phyloP scores from a whole-genome alignment of 2,888 invertebrate genomes.

The Acleris laterana region DNA sequence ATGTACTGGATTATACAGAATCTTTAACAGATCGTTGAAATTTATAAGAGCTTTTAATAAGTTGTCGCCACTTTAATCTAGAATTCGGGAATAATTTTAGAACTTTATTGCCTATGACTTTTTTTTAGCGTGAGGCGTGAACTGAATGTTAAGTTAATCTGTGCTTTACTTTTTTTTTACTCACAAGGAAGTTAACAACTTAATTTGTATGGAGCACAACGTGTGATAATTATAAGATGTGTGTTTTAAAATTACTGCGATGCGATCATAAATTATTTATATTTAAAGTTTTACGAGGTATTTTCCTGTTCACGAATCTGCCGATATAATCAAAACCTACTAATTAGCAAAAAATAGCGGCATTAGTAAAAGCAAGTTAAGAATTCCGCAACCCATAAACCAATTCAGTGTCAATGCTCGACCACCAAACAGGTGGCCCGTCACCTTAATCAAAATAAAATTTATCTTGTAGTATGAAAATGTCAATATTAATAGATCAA shows the following conservation, averaged over 20 bases:
- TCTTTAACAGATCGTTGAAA: conserved; percentile 16
- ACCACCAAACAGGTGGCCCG: conserved; percentile 29
- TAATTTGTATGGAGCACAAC: not conserved
- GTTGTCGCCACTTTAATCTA: conserved; percentile 25
- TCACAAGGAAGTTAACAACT: not conserved
- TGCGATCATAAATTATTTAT: not conserved
- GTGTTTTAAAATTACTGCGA: not conserved
- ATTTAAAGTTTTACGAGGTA: not conserved
- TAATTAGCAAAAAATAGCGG: conserved; percentile 30
- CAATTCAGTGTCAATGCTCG: conserved; percentile 14
- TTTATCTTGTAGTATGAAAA: conserved; percentile 45
- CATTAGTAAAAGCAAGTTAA: conserved; percentile 20
- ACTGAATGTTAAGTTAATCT: not conserved
- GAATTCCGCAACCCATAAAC: conserved; percentile 20
- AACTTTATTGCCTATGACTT: conserved; percentile 16
- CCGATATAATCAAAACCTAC: conserved; percentile 22
- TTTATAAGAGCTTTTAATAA: conserved; percentile 20
- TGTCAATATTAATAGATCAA: conserved; percentile 60
- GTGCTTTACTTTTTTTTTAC: not conserved
- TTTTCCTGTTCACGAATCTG: conserved; percentile 19
- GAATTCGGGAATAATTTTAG: conserved; percentile 17
- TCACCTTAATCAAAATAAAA: conserved; percentile 34
- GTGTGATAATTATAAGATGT: not conserved
- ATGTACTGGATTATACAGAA: conserved; percentile 29
- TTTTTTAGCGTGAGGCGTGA: conserved; percentile 7